Conservation (phyloP, 2,113 vertebrate genomes). For the Noctilio leporinus region DNA sequence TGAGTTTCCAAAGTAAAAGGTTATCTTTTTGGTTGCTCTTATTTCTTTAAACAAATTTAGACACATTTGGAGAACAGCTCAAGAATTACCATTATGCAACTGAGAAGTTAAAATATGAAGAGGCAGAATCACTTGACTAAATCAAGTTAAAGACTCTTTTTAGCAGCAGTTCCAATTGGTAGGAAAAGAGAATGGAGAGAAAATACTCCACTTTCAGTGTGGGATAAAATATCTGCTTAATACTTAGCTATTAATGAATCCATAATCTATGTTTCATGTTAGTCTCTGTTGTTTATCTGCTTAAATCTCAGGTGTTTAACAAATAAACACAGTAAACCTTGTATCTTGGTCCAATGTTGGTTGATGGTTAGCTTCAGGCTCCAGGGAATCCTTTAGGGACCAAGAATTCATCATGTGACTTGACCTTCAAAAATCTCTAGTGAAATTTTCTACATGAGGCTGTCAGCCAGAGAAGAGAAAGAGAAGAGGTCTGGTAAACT, state of each 20-base stretch:
- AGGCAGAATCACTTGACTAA: neutral
- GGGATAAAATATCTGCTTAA: neutral
- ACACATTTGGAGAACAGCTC: neutral
- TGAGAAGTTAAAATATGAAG: neutral
- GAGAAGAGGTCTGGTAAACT: neutral
- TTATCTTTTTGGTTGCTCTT: neutral
- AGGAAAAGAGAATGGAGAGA: neutral
- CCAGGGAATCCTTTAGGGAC: neutral
- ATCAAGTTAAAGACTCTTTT: neutral
- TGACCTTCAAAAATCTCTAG: neutral
- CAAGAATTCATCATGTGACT: neutral
- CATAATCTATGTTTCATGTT: neutral
- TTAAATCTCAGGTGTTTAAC: neutral
- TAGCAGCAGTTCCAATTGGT: neutral
- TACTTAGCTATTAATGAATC: neutral
- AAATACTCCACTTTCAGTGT: neutral
- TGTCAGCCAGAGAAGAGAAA: neutral
- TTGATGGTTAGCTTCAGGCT: neutral
- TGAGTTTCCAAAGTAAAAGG: neutral
- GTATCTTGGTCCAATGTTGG: neutral
- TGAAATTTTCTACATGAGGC: neutral
- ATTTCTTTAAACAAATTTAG: neutral
- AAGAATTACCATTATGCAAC: neutral
- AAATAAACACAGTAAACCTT: too few relatives aligned
- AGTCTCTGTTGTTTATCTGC: neutral